phyloP scores from a whole-genome alignment of 1,140 invertebrate genomes.

The Nephila pilipes region DNA sequence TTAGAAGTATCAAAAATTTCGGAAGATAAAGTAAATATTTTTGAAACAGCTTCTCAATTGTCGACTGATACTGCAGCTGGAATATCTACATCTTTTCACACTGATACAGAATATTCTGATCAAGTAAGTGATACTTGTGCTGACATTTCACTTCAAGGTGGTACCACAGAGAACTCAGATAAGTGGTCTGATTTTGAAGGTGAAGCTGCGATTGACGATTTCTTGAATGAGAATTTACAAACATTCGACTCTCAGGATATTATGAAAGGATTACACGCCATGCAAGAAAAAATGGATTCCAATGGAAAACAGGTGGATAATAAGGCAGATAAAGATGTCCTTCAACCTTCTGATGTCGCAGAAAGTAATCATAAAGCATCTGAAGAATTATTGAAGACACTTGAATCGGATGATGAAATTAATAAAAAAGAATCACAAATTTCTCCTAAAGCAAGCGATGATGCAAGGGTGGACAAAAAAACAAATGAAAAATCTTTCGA shows the following conservation, averaged over 20 bases:
- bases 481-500: neutral
- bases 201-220: constrained; percentile 54
- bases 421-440: neutral
- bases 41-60: constrained; percentile 18
- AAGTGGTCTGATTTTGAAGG: constrained; percentile 61
- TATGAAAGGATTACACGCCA: neutral
- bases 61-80: constrained; percentile 25
- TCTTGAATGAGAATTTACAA: neutral
- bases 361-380: neutral
- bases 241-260: neutral
- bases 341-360: too few species aligned
- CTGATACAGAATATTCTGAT: constrained; percentile 22
- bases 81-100: constrained; percentile 55
- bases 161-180: constrained; percentile 61
- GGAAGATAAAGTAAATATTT: neutral
- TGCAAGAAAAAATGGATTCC: neutral
- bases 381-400: neutral
- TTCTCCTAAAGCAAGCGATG: neutral
- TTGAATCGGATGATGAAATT: neutral
- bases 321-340: neutral
- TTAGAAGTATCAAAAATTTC: neutral
- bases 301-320: neutral
- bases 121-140: constrained; percentile 69
- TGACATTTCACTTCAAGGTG: constrained; percentile 70
- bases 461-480: neutral